Evolutionary conservation across 2,797 vertebrate genomes (phyloP).

Genomic region (Hipposideros larvatus): DNA sequence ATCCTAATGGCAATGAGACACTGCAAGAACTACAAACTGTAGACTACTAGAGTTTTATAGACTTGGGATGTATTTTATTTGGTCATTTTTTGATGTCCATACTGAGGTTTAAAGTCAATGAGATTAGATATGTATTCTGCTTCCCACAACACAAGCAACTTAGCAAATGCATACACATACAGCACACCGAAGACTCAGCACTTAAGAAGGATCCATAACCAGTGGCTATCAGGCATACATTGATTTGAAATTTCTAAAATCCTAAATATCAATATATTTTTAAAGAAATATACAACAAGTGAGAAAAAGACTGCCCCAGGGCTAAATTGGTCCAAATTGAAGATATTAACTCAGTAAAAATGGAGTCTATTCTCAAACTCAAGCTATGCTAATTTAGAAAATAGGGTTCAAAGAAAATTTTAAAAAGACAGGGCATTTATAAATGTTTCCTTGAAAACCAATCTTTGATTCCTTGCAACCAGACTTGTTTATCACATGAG

Average conservation of each 20-base stretch:
- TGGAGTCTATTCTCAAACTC: conserved; percentile 22
- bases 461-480: neutral
- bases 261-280: neutral
- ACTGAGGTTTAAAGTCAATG: neutral
- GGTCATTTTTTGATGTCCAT: neutral
- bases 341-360: conserved; percentile 31
- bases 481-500: conserved; percentile 71
- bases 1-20: neutral
- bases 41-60: neutral
- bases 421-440: conserved; percentile 36
- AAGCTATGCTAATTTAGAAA: conserved; percentile 74
- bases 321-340: neutral
- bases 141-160: neutral
- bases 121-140: neutral
- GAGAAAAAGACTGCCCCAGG: neutral
- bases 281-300: neutral
- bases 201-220: neutral
- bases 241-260: neutral
- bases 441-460: conserved; percentile 73
- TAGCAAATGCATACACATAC: neutral
- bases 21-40: neutral
- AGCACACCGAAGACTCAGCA: neutral
- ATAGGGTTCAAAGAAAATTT: neutral
- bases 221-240: neutral
- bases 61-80: neutral